Percentiles rank a stretch among this genome's conserved stretches.
These are phyloP conservation scores for Orchesella flavescens DNA, from an alignment of 2,888 invertebrate species.

Conservation along the genomic window DNA sequence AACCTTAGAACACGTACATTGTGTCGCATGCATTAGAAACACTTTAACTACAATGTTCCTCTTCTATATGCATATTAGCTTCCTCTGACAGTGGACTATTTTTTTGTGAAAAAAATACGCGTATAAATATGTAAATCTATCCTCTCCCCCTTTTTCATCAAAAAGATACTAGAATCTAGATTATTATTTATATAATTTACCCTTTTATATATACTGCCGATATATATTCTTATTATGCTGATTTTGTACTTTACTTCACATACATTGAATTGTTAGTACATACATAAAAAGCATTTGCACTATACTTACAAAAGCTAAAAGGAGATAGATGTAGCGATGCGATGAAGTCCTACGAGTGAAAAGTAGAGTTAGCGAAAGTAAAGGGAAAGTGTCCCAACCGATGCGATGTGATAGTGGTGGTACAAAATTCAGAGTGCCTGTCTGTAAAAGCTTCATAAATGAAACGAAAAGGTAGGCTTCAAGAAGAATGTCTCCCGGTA, in stretches of 20 bases:
- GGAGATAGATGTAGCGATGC: not conserved
- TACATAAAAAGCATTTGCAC: not conserved
- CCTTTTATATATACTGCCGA: not conserved
- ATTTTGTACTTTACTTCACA: not conserved
- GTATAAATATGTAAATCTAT: slow-evolving; percentile 40
- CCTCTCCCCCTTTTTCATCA: slow-evolving; percentile 25
- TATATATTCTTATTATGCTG: not conserved
- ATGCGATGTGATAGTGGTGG: too few relatives aligned
- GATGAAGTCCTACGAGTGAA: slow-evolving; percentile 24
- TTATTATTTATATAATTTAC: slow-evolving; percentile 10
- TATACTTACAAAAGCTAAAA: not conserved
- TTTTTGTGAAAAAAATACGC: not conserved
- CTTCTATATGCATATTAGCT: not conserved
- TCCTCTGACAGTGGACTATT: slow-evolving; percentile 20
- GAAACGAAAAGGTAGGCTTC: not conserved
- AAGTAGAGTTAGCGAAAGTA: slow-evolving; percentile 28
- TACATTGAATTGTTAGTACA: not conserved
- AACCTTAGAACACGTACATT: not conserved
- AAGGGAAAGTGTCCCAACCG: slow-evolving; percentile 38
- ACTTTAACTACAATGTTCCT: not conserved
- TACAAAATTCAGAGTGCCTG: not conserved
- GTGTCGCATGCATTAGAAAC: slow-evolving; percentile 15
- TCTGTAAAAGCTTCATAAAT: not conserved
- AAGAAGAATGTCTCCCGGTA: not conserved
- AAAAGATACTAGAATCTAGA: slow-evolving; percentile 50